Conservation (phyloP, 2,888 invertebrate species). For the Busseola fusca region DNA sequence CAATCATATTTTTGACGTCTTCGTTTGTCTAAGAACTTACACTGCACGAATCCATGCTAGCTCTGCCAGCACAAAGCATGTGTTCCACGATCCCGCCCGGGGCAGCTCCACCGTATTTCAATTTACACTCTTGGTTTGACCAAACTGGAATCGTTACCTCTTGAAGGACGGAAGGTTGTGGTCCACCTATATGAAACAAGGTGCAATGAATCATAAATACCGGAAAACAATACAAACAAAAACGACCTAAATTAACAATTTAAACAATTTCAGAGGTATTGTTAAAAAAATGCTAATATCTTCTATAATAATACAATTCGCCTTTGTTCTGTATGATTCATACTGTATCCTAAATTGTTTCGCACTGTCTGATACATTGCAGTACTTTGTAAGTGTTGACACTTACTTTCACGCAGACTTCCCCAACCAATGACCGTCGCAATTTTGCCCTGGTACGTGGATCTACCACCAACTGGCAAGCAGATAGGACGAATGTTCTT, state of each 20-base stretch:
- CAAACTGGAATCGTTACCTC: conserved; percentile 95
- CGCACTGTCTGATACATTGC: neutral
- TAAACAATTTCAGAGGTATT: conserved; percentile 1
- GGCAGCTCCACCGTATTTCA: conserved; percentile 95
- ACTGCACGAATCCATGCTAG: conserved; percentile 96
- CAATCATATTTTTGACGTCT: neutral
- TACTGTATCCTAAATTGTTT: conserved; percentile 10
- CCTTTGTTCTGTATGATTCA: conserved; percentile 25
- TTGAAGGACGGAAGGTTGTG: conserved; percentile 94
- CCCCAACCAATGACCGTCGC: conserved; percentile 97
- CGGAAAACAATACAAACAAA: conserved; percentile 19
- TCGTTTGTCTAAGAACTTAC: conserved; percentile 84
- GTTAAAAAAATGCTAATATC: conserved; percentile 18
- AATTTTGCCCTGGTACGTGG: conserved; percentile 90
- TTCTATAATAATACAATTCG: conserved; percentile 12
- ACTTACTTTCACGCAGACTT: conserved; percentile 93
- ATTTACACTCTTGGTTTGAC: conserved; percentile 93
- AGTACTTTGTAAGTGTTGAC: conserved; percentile 18
- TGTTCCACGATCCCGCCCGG: conserved; percentile 96
- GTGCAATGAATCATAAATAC: conserved; percentile 11
- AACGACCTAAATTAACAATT: conserved; percentile 1
- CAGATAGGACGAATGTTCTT: conserved; percentile 94
- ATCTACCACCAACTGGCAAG: conserved; percentile 90
- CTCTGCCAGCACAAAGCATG: conserved; percentile 96
- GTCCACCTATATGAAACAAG: conserved; percentile 89